These are phyloP conservation scores for Coracias cyanogaster DNA, from an alignment of 2,797 vertebrate genomes.

Conservation along the genomic window DNA sequence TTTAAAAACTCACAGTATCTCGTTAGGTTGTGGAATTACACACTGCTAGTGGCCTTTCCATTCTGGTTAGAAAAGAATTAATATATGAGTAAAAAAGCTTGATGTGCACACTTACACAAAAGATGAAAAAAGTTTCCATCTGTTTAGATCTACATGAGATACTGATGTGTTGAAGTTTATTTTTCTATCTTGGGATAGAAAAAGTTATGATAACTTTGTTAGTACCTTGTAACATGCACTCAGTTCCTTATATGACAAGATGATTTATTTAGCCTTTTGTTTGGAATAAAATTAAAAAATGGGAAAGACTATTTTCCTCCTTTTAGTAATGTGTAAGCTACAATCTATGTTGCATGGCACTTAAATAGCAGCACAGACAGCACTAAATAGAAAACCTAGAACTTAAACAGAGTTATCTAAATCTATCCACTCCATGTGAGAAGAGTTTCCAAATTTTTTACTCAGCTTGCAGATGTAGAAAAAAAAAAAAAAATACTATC, in stretches of 20 bases:
- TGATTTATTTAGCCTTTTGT: not conserved
- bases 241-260: not conserved
- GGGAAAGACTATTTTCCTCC: not conserved
- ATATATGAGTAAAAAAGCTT: not conserved
- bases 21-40: fast-evolving
- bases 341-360: not conserved
- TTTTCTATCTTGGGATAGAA: not conserved
- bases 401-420: not conserved
- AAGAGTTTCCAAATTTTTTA: not conserved
- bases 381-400: not conserved
- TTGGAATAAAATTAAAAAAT: fast-evolving
- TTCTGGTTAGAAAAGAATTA: not conserved
- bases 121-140: not conserved
- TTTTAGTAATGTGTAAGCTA: not conserved
- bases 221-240: not conserved
- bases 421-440: not conserved
- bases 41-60: not conserved
- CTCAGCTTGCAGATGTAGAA: not conserved
- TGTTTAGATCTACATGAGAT: not conserved
- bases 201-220: not conserved
- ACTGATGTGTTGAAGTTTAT: not conserved
- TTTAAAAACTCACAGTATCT: not conserved
- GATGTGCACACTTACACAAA: not conserved
- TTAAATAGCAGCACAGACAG: not conserved
- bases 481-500: not conserved